Evolutionary conservation across 1,140 invertebrate species (phyloP), one percentile per base, ranked within the genome.

Genomic region (Drosophila leontia): DNA sequence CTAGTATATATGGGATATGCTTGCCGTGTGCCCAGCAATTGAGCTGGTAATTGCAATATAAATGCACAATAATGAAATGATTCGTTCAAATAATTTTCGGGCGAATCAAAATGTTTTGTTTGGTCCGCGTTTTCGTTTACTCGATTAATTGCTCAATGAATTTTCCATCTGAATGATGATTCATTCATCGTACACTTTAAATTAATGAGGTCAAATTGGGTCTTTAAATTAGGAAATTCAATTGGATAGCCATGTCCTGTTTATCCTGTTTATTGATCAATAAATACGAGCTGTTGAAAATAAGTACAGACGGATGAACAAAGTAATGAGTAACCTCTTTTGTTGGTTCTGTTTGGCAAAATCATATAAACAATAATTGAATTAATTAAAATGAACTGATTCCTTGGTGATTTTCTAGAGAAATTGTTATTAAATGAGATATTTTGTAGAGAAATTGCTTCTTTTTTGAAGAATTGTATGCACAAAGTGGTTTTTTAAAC

Each of bases 11-110:
- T 53, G 48, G 51, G 19, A 15, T 55, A 37, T 55, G 34, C 9
- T 5, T 7, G 53, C 42, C 12, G 34, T 42, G 51, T 19, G 41
- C 42, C 34, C 51, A 32, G 45, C 70, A 72, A 74, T 74, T 59
- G 68, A 72, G 45, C 68, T 60, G 69, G 68, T 74, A 74, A 74
- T 74, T 74, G 70, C 70, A 72, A 74, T 74, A 74, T 72, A 74
- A 74, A 72, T 74, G 68, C 70, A 74, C 55, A 72, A 60, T 74
- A 72, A 72, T 72, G 55, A 72, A 72, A 72, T 72, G 68, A 72
- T 72, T 72, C 32, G 55, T 72, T 72, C 55, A 72, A 71, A 72
- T 72, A 72, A 72, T 74, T 60, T 71, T 56, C 53, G 70, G 70
- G 5, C 56, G 68, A 51, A 72, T 74, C 55, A 72, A 60, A 72